Base-by-base conservation (phyloP, 2,797 vertebrate species). In the Sebastiscus albofasciatus region DNA sequence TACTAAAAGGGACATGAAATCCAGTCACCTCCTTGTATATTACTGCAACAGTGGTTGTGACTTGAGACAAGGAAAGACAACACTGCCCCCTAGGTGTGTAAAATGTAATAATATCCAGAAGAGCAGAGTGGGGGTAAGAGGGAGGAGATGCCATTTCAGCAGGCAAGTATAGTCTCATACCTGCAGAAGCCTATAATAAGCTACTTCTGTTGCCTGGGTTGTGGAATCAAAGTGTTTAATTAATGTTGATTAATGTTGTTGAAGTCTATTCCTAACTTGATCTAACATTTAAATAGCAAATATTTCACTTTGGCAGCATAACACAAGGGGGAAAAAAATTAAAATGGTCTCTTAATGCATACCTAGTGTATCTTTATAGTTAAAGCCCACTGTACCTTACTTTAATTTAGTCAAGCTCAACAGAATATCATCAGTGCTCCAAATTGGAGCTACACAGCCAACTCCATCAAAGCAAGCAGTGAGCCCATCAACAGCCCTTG, bases 61-160 rank as follows among this genome's bases (percentile, higher is more conserved):
- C 58, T 66, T 52, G 20, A 78, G 79, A 67, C 75, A 83, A 82
- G 77, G 72, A 93, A 94, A 92, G 93, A 83, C 95, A 95, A 96
- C 88, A 95, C 94, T 96, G 95, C 93, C 95, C 94, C 89, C 96
- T 94, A 92, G 87, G 87, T 91, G 89, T 72, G 33, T 49, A 69
- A 86, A 77, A 66, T 33, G 60, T 70, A 80, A 88, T 29, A 62
- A 65, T 82, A 68, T 20, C 34, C 14, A 58, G 27, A 52, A 34
- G 16, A 73, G 70, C 24, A 65, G n/a, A 70, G 27, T 18, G 27
- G 20, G 52, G 64, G 8, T 34, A 54, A 80, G 31, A 65, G 24
- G 58, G 26, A 60, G 27, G 59, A 62, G 55, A 72, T 68, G 68
- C 54, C 26, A 67, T 80, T 67, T 78, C 80, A 88, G 65, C 29